phyloP scores from a whole-genome alignment of 2,113 vertebrate species.

The Eira barbara region DNA sequence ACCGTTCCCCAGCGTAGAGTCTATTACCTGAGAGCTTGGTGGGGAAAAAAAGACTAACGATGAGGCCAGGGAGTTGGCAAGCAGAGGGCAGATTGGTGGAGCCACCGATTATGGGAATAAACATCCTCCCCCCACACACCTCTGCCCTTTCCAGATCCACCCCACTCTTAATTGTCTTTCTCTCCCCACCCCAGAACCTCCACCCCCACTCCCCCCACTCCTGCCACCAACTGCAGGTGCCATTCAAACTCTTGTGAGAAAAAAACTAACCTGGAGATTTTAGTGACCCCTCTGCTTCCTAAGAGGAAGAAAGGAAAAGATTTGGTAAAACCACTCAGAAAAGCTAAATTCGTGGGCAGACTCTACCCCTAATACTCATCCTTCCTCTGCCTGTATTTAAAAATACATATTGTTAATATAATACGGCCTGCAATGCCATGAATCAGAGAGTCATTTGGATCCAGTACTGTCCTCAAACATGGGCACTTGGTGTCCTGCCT shows the following conservation, averaged over 20 bases:
- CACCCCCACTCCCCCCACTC: too few species aligned
- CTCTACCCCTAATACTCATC: not conserved
- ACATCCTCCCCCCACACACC: not conserved
- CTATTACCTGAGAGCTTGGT: not conserved
- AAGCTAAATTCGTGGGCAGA: not conserved
- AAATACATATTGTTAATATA: not conserved
- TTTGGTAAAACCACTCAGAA: not conserved
- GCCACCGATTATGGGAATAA: not conserved
- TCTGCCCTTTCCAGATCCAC: not conserved
- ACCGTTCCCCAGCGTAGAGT: not conserved
- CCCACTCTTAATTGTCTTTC: not conserved
- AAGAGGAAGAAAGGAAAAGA: not conserved
- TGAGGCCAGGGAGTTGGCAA: not conserved
- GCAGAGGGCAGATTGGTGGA: not conserved
- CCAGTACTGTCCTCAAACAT: not conserved
- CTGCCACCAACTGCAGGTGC: not conserved
- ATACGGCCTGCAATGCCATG: not conserved
- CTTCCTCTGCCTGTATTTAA: not conserved
- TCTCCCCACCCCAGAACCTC: too few species aligned
- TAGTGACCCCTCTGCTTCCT: not conserved
- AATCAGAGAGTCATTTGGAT: not conserved
- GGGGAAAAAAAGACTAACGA: accelerated
- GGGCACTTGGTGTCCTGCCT: too few species aligned
- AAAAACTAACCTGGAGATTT: not conserved
- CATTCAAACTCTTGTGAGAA: not conserved